phyloP scores from a whole-genome alignment of 2,888 invertebrate genomes.

The Tillus elongatus region DNA sequence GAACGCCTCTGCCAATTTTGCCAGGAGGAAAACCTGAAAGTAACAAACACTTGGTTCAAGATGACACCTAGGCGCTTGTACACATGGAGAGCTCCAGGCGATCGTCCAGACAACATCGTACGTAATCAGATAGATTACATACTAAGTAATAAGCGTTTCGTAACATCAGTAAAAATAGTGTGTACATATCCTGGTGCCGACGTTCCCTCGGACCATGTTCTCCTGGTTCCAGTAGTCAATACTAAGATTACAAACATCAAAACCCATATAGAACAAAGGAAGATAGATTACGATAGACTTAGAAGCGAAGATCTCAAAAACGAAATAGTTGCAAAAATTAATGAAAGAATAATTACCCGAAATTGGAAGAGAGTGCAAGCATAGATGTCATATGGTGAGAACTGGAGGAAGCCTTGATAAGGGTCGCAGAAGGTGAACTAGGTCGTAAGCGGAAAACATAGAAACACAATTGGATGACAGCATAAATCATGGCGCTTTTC shows the following conservation, averaged over 20 bases:
- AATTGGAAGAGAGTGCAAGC: too few species aligned
- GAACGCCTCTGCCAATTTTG: slow-evolving; percentile 8
- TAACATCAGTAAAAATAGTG: not conserved
- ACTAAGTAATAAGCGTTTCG: slow-evolving; percentile 1
- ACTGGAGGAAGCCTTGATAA: too few species aligned
- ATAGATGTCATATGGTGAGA: too few species aligned
- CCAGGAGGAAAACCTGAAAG: slow-evolving; percentile 10
- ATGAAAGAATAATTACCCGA: too few species aligned
- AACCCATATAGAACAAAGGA: too few species aligned
- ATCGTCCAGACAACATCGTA: slow-evolving; percentile 5
- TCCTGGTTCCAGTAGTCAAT: not conserved
- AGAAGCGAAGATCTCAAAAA: too few species aligned
- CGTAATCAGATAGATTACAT: slow-evolving; percentile 7
- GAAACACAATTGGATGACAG: too few species aligned
- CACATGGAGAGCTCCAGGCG: slow-evolving; percentile 11
- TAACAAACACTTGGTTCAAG: slow-evolving; percentile 11
- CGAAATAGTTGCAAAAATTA: too few species aligned
- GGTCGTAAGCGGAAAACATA: too few species aligned
- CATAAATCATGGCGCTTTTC: too few species aligned
- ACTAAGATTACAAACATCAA: not conserved
- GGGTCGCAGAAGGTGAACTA: too few species aligned
- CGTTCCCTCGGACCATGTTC: slow-evolving; percentile 1
- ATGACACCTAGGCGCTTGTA: slow-evolving; percentile 9
- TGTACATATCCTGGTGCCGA: slow-evolving; percentile 3
- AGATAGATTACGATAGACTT: too few species aligned